Evolutionary conservation across 2,888 invertebrate genomes (phyloP).

Genomic region (Eupithecia pulchellata): DNA sequence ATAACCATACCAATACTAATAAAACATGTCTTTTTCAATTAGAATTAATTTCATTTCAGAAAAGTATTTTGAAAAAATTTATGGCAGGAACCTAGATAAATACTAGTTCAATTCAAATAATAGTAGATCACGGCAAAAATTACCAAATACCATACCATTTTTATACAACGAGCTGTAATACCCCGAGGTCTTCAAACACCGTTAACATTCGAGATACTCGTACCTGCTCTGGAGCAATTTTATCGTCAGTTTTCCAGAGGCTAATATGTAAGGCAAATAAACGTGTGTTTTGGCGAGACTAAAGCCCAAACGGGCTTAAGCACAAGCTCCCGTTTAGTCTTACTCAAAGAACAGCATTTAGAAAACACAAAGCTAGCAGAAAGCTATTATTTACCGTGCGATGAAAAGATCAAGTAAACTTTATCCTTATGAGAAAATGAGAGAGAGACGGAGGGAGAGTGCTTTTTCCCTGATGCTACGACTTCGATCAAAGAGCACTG

Average conservation of each 20-base stretch:
- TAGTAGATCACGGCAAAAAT: too few species aligned
- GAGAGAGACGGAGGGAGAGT: too few species aligned
- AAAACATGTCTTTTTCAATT: too few species aligned
- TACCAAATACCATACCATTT: too few species aligned
- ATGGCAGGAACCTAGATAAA: too few species aligned
- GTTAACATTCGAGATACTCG: not conserved
- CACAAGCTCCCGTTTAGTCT: not conserved
- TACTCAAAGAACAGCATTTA: not conserved
- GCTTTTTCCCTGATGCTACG: not conserved
- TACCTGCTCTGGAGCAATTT: not conserved
- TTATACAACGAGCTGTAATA: too few species aligned
- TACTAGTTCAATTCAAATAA: too few species aligned
- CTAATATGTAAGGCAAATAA: not conserved
- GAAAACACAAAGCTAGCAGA: too few species aligned
- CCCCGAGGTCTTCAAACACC: not conserved
- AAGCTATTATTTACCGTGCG: slow-evolving; percentile 7
- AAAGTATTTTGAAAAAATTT: too few species aligned
- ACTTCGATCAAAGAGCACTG: not conserved
- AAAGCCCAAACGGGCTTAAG: slow-evolving; percentile 3
- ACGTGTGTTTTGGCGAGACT: not conserved
- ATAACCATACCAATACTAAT: too few species aligned
- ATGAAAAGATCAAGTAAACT: not conserved
- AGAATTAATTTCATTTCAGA: too few species aligned
- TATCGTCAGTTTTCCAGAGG: not conserved
- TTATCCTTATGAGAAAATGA: too few species aligned